A percentile compares a stretch with the other conserved stretches of the same genome.
phyloP scores from a whole-genome alignment of 1,140 invertebrate species.

The Eubasilissa regina region DNA sequence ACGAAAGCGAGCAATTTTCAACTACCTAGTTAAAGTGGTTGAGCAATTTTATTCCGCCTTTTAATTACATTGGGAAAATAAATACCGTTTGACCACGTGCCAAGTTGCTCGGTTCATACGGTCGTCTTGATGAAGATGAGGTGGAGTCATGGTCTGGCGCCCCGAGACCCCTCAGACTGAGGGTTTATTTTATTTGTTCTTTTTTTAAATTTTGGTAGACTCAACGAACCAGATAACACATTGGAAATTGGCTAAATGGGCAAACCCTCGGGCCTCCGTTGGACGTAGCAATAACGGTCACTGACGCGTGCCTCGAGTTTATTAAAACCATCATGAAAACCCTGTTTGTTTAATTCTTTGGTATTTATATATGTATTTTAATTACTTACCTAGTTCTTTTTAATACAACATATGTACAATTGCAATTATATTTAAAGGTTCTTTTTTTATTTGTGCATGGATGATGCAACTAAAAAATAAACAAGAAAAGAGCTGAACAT shows the following conservation, averaged over 20 bases:
- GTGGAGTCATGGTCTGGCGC: slow-evolving; percentile 36
- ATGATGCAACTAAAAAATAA: too few species aligned
- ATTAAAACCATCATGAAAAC: not conserved
- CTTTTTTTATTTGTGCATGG: too few species aligned
- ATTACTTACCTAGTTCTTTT: too few species aligned
- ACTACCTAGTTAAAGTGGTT: not conserved
- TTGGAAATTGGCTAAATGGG: slow-evolving; percentile 37
- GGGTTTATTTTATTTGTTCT: not conserved
- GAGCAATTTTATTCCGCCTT: not conserved
- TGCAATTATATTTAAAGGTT: too few species aligned
- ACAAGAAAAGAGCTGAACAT: too few species aligned
- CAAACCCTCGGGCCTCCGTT: slow-evolving; percentile 13
- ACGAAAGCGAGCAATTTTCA: slow-evolving; percentile 5
- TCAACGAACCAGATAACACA: slow-evolving; percentile 35
- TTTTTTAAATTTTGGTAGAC: slow-evolving; percentile 31
- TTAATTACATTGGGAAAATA: not conserved
- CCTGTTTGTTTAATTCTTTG: too few species aligned
- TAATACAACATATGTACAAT: too few species aligned
- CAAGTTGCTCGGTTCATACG: not conserved
- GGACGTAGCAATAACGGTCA: slow-evolving; percentile 15
- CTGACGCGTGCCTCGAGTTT: slow-evolving; percentile 25
- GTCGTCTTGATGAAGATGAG: slow-evolving; percentile 11
- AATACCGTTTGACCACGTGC: slow-evolving; percentile 11
- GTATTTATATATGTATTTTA: too few species aligned
- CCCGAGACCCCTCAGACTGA: slow-evolving; percentile 5